Conservation (phyloP, 2,888 invertebrate species). For the Macrosiphum euphorbiae region DNA sequence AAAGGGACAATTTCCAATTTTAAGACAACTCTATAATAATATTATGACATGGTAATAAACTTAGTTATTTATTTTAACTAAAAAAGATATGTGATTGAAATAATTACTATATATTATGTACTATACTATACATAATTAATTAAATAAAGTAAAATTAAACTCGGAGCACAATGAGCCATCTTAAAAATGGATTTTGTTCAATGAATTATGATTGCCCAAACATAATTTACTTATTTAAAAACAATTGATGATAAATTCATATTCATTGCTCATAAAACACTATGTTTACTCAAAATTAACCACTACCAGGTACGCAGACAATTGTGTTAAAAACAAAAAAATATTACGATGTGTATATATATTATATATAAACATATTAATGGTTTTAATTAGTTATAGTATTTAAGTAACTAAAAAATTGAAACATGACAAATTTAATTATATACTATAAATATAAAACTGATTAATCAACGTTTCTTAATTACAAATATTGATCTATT, state of each 20-base stretch:
- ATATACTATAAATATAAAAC: neutral
- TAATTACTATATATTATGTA: neutral
- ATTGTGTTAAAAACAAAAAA: constrained; percentile 44
- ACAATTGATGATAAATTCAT: constrained; percentile 29
- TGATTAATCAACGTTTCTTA: constrained; percentile 13
- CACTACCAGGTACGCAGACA: constrained; percentile 33
- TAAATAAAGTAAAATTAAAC: constrained; percentile 3
- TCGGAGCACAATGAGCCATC: neutral
- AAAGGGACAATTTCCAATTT: constrained; percentile 51
- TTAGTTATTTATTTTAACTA: constrained; percentile 1
- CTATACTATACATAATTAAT: neutral
- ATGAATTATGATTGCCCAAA: constrained; percentile 22
- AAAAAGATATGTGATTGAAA: constrained; percentile 37
- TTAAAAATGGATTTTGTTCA: constrained; percentile 41
- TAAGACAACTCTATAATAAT: constrained; percentile 40
- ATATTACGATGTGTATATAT: constrained; percentile 15
- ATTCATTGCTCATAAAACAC: constrained; percentile 26
- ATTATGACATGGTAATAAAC: neutral
- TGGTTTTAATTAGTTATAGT: constrained; percentile 14
- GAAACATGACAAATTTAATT: constrained; percentile 25
- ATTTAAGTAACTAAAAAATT: neutral
- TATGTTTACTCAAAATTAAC: constrained; percentile 16
- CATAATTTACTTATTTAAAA: constrained; percentile 46
- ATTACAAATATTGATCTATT: neutral
- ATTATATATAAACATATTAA: neutral